Conservation (phyloP, 2,113 vertebrate species). For the Stegostoma tigrinum region DNA sequence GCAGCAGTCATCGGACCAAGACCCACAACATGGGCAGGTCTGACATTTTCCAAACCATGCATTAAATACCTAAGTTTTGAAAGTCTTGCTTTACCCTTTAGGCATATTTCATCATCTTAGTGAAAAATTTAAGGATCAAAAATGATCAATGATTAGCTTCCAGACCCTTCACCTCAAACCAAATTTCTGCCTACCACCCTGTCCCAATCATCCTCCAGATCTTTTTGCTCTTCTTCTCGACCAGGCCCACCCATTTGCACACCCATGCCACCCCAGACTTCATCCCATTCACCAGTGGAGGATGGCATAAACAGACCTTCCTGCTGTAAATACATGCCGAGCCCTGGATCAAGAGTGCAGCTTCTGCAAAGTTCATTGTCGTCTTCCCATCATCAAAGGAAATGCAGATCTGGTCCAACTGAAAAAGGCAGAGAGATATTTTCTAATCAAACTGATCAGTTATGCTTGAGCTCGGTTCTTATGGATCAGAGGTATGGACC, state of each 20-base stretch:
- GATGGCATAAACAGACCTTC: slow-evolving; percentile 64
- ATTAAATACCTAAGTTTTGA: background rate
- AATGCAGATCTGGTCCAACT: slow-evolving; percentile 86
- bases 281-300: background rate
- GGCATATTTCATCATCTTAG: background rate
- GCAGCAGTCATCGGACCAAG: background rate
- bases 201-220: background rate
- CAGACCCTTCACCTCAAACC: background rate
- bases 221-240: too few species aligned
- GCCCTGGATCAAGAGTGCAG: slow-evolving; percentile 83
- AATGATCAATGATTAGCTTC: background rate
- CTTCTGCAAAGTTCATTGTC: slow-evolving; percentile 84
- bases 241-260: too few species aligned
- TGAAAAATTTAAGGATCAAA: background rate
- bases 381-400: slow-evolving; percentile 83
- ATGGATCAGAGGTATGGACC: too few species aligned
- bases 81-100: background rate
- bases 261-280: background rate
- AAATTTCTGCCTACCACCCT: background rate
- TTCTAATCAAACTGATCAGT: too few species aligned
- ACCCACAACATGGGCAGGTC: background rate
- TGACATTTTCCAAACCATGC: background rate
- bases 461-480: too few species aligned
- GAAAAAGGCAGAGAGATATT: background rate
- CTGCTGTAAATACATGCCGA: slow-evolving; percentile 85